Evolutionary conservation across 2,888 invertebrate species (phyloP), one percentile per base, ranked within the genome.

Genomic region (Orchesella flavescens): DNA sequence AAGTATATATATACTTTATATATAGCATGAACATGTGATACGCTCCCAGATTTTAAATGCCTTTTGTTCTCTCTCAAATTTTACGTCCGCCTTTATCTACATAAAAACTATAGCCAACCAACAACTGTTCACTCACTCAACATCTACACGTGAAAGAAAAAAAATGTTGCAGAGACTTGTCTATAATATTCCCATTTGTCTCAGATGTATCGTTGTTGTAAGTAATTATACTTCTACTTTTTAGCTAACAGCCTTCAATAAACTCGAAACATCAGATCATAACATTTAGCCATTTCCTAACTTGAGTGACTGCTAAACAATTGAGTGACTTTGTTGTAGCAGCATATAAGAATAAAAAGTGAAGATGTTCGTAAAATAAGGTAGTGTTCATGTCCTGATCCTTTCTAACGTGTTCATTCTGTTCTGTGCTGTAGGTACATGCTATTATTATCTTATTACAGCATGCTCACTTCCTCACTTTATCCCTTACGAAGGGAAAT

Each of bases 161-260:
- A 57, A 19, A 19, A 15, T 57, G 57, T 57, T 57, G 57, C 57
- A 57, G 57, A 57, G 57, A 57, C 3, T 19, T 53, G 4, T 19
- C 34, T 34, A 34, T 34, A 34, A 34, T 34, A 34, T 34, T 19
- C 17, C 57, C 24, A 63, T 63, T 63, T 63, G 63, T 63, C 63
- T 63, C 63, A 24, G 24, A 34, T 57, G 57, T 17, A 63, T 63
- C 63, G 34, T 34, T 23, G 63, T 63, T 63, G 34, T 53, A 63
- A 63, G 34, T 53, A 63, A 63, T 63, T 63, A 63, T 63, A 34
- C 34, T 34, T 21, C 63, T 24, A 63, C 63, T 63, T 63, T 63
- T 63, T 17, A 23, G 34, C 24, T 34, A 63, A 63, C 24, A 63
- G 34, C 63, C 63, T 63, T 63, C 63, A 63, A 63, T 63, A 63